Evolutionary conservation across 2,113 vertebrate genomes (phyloP).

Genomic region (Chloropsis cyanopogon): DNA sequence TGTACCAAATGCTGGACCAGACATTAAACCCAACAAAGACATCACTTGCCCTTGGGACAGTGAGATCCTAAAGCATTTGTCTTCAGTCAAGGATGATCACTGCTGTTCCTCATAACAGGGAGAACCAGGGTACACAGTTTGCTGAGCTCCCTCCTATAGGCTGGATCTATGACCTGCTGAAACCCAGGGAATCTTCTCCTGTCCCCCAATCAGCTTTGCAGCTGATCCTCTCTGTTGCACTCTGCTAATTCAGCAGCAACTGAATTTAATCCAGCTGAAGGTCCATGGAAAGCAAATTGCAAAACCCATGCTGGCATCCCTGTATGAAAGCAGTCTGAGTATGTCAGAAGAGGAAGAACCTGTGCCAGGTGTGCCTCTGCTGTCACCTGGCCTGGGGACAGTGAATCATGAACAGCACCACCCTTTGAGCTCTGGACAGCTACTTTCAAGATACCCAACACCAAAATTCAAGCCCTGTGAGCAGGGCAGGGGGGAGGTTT

Average conservation of each 20-base stretch:
- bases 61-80: background rate
- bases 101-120: background rate
- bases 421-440: background rate
- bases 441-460: background rate
- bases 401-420: background rate
- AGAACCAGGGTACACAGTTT: background rate
- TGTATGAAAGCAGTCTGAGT: background rate
- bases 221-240: background rate
- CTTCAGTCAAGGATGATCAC: background rate
- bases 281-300: background rate
- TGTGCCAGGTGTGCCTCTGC: background rate
- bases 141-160: background rate
- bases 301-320: background rate
- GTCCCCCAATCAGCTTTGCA: background rate
- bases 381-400: background rate
- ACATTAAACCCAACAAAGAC: background rate
- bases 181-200: background rate
- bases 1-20: background rate
- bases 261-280: background rate
- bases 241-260: background rate
- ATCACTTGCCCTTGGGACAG: background rate
- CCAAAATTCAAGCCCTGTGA: background rate
- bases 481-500: background rate
- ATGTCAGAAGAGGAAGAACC: background rate
- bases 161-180: background rate